Base-by-base conservation (phyloP, 37 sponge, comb jelly and placozoan genomes). In the Halisarca cf. caerulea region DNA sequence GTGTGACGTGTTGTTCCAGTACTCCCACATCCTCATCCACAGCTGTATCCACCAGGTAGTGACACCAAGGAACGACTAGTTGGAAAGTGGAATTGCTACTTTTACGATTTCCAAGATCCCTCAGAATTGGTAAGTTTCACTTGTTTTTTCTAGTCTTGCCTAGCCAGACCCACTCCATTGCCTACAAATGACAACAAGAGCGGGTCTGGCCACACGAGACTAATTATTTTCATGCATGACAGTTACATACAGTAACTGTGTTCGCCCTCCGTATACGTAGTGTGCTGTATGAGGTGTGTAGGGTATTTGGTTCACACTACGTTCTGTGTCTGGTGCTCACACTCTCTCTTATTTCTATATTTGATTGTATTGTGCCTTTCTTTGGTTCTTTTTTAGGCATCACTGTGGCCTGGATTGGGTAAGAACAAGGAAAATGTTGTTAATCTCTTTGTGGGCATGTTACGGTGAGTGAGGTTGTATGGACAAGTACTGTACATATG, bases 381-480 rank as follows among this genome's bases (percentile, higher is more conserved):
- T 69, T 2, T 55, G 11, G 8, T 2, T 28, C 6, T 8, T 3
- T n/a, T 69, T 69, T 74, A 90, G 90, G 38, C 21, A 15, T 9
- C 51, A 0, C 58, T 79, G 34, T 90, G 90, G 90, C 82, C 83
- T 30, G 20, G 57, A 23, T 57, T 27, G 0, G 39, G 36, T 7
- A 78, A 66, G 89, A 90, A 85, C 33, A 72, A 85, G 18, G 57
- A 45, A 27, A 58, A 83, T 0, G 32, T 79, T 27, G 88, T 89
- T 42, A 38, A 81, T 30, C 93, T 92, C 58, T 92, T 92, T 40
- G 93, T 95, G 64, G 78, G 84, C n/a, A 36, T 95, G 83, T 92
- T 85, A 83, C 89, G 85, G 93, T 92, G 54, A 45, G 21, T 32
- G 14, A 73, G 9, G 35, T 17, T 35, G 35, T 30, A 35, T 35